phyloP scores from a whole-genome alignment of 2,797 vertebrate species.

The Poeciliopsis infans region DNA sequence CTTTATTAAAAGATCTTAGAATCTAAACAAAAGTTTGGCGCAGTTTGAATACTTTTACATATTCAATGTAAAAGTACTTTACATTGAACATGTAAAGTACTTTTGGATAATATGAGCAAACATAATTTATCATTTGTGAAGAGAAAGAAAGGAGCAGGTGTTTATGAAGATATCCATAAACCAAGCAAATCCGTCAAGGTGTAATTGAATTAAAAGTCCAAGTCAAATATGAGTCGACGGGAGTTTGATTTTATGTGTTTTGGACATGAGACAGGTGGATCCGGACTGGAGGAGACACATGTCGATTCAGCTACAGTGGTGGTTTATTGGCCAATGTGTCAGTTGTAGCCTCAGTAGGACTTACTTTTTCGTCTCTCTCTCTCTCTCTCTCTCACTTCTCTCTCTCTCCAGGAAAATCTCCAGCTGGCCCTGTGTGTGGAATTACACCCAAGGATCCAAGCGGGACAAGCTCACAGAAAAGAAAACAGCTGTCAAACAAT shows the following conservation, averaged over 20 bases:
- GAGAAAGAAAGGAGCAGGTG: constrained; percentile 31
- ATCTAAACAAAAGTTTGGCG: not conserved
- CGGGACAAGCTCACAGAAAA: constrained; percentile 70
- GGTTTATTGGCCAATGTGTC: constrained; percentile 51
- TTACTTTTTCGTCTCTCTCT: not conserved
- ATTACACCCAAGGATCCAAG: constrained; percentile 76
- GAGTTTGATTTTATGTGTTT: constrained; percentile 49
- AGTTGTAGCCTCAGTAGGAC: constrained; percentile 28
- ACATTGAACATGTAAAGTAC: not conserved
- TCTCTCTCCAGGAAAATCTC: constrained; percentile 67
- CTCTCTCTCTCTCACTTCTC: constrained; percentile 29
- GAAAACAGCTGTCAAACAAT: constrained; percentile 84
- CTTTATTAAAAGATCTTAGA: not conserved
- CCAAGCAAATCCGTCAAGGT: constrained; percentile 16
- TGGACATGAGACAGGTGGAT: constrained; percentile 43
- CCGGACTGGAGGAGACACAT: constrained; percentile 23
- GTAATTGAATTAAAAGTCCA: constrained; percentile 46
- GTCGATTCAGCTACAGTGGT: constrained; percentile 42
- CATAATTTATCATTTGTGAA: not conserved
- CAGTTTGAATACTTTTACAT: too few relatives aligned
- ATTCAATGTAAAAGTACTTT: too few relatives aligned
- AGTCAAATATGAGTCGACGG: constrained; percentile 31
- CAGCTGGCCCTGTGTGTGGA: constrained; percentile 79
- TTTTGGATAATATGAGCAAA: not conserved
- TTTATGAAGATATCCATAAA: constrained; percentile 42